Percentiles rank a stretch among this genome's conserved stretches.
Conservation (phyloP, 2,113 vertebrate genomes). For the Plecotus auritus region DNA sequence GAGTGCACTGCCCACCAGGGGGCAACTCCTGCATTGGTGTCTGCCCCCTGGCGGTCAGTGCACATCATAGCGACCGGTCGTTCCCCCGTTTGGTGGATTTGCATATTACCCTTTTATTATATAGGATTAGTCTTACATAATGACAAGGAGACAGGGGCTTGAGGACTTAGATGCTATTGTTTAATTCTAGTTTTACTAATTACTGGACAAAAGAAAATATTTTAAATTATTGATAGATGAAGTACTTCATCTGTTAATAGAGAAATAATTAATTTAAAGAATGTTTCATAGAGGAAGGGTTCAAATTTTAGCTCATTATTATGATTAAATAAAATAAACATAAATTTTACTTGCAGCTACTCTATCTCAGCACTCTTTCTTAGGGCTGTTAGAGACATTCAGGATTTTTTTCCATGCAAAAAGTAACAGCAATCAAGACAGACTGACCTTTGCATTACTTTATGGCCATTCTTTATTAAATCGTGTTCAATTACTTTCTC, state of each 20-base stretch:
- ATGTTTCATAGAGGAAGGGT: background rate
- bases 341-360: background rate
- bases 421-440: background rate
- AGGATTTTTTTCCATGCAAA: background rate
- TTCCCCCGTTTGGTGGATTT: too few species aligned
- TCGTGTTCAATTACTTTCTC: conserved; percentile 38
- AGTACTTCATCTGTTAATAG: background rate
- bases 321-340: background rate
- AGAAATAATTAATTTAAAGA: background rate
- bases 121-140: background rate
- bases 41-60: too few species aligned
- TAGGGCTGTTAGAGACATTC: background rate
- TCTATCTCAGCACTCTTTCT: background rate
- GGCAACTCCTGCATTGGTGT: too few species aligned
- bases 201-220: background rate
- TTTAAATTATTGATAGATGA: background rate
- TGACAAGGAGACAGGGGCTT: background rate
- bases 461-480: conserved; percentile 2
- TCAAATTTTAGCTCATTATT: background rate
- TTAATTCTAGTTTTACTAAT: background rate
- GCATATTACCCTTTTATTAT: too few species aligned
- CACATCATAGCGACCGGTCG: too few species aligned
- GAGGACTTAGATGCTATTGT: too few species aligned
- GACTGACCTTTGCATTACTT: background rate
- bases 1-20: too few species aligned